Conservation (phyloP, 1,140 invertebrate genomes). For the Meloidogyne chitwoodi region DNA sequence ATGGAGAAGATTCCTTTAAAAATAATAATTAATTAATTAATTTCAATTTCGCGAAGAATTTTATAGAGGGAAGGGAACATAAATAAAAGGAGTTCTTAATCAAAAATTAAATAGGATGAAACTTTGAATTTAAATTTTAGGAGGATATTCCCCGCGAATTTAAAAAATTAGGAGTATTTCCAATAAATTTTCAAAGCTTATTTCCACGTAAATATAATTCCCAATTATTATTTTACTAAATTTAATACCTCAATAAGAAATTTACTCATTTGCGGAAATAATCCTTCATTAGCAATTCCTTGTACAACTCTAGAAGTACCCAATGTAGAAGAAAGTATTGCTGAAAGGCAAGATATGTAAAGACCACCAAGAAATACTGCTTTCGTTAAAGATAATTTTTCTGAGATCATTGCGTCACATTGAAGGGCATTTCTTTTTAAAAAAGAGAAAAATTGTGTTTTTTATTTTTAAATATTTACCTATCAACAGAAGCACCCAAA, state of each 20-base stretch:
- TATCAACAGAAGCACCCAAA: constrained; percentile 78
- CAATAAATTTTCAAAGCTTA: neutral
- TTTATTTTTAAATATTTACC: constrained; percentile 63
- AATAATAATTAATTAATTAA: neutral
- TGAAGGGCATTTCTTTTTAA: constrained; percentile 64
- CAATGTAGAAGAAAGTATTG: constrained; percentile 87
- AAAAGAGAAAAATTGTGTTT: neutral
- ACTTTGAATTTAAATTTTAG: too few relatives aligned
- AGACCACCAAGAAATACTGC: constrained; percentile 81
- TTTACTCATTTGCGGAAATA: constrained; percentile 79
- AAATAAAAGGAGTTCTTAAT: too few relatives aligned
- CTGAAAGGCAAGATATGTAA: constrained; percentile 89
- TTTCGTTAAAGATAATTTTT: constrained; percentile 66
- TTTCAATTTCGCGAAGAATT: too few relatives aligned
- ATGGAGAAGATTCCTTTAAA: neutral
- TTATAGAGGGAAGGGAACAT: too few relatives aligned
- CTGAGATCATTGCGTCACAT: constrained; percentile 81
- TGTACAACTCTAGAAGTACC: constrained; percentile 88
- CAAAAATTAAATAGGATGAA: too few relatives aligned
- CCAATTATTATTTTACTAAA: neutral
- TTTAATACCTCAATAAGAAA: constrained; percentile 72
- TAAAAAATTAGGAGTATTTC: too few relatives aligned
- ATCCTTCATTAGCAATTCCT: constrained; percentile 88
- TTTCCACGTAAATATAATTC: neutral
- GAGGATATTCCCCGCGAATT: too few relatives aligned